A percentile compares a stretch with the other conserved stretches of the same genome.
These are phyloP conservation scores for Clusia tigrina DNA, from an alignment of 2,888 invertebrate genomes.

Conservation along the genomic window DNA sequence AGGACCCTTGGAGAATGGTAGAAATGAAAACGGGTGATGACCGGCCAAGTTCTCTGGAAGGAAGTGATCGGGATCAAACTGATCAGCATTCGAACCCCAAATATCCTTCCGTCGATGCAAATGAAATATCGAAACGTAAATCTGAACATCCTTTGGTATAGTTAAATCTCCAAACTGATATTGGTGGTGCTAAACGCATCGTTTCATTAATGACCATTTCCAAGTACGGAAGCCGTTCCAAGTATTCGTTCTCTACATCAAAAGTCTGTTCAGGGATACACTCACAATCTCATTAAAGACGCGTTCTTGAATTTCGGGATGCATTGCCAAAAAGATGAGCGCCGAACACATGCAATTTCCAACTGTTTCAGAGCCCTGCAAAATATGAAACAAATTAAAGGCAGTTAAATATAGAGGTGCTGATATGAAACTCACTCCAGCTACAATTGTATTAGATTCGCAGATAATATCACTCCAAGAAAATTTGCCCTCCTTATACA, in stretches of 20 bases:
- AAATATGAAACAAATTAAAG: too few relatives aligned
- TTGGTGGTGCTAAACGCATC: constrained; percentile 39
- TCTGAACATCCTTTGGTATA: constrained; percentile 37
- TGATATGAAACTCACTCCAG: constrained; percentile 41
- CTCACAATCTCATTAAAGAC: constrained; percentile 37
- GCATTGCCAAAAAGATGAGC: constrained; percentile 40
- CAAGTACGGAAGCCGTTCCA: constrained; percentile 41
- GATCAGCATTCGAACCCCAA: constrained; percentile 43
- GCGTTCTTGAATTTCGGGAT: constrained; percentile 37
- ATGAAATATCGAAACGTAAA: constrained; percentile 39
- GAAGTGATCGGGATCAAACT: constrained; percentile 45
- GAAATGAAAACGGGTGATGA: constrained; percentile 43
- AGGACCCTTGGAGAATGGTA: constrained; percentile 48
- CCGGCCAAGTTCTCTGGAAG: constrained; percentile 37
- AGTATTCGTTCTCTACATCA: constrained; percentile 34
- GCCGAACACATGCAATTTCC: constrained; percentile 33
- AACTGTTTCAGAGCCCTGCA: constrained; percentile 41
- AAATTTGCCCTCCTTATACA: constrained; percentile 34
- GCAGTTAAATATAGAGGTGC: too few relatives aligned
- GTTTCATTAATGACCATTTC: constrained; percentile 47
- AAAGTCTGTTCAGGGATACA: constrained; percentile 29
- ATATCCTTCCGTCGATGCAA: constrained; percentile 41
- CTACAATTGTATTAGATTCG: constrained; percentile 40
- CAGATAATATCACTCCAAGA: constrained; percentile 38
- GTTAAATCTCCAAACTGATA: constrained; percentile 38